Conservation (phyloP, 2,888 invertebrate species). For the Ethmia dodecea region DNA sequence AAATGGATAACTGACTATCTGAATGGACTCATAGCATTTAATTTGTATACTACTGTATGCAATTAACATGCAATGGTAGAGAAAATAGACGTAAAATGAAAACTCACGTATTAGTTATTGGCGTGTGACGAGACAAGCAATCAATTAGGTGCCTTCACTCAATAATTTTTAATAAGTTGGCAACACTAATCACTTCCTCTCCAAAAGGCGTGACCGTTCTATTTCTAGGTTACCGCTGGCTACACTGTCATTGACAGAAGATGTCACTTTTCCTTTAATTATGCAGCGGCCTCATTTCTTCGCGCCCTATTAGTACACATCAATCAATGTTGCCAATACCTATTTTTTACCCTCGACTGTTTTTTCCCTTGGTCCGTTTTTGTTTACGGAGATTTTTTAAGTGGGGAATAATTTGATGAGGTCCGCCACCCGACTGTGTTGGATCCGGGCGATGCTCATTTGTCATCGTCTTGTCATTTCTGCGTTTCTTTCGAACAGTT, state of each 20-base stretch:
- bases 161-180: constrained; percentile 75
- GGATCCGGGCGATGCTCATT: constrained; percentile 70
- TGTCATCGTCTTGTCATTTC: constrained; percentile 79
- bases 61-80: constrained; percentile 12
- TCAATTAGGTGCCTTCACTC: constrained; percentile 73
- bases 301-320: constrained; percentile 78
- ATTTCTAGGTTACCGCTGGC: constrained; percentile 52
- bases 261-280: constrained; percentile 76
- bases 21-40: constrained; percentile 6
- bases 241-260: constrained; percentile 69
- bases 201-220: constrained; percentile 69
- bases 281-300: constrained; percentile 71
- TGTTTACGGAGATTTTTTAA: constrained; percentile 76
- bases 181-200: constrained; percentile 75
- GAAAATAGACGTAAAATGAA: constrained; percentile 32
- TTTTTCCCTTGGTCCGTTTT: constrained; percentile 68
- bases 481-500: constrained; percentile 73
- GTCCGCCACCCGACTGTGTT: constrained; percentile 74
- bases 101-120: constrained; percentile 21
- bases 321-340: constrained; percentile 78
- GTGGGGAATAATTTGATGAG: constrained; percentile 78
- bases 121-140: constrained; percentile 45
- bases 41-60: constrained; percentile 8
- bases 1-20: constrained; percentile 4
- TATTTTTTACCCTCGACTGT: constrained; percentile 69